Percentiles rank a stretch among this genome's conserved stretches.
Evolutionary conservation across 2,797 vertebrate genomes (phyloP).

Genomic region (Xyrichtys novacula): DNA sequence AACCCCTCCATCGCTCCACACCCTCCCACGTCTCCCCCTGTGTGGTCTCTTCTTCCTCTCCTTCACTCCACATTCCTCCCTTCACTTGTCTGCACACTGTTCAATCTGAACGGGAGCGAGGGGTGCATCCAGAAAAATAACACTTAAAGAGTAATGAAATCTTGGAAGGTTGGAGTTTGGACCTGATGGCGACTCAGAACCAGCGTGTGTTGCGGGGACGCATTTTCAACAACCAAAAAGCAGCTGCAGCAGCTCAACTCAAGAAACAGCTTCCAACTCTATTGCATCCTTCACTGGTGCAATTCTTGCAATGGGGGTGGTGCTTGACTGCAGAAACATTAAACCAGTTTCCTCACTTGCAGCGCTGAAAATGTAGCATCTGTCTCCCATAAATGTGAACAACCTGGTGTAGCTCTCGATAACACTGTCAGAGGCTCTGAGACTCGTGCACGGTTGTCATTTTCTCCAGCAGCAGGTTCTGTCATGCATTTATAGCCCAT

Average conservation of each 20-base stretch:
- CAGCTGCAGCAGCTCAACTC: constrained; percentile 25
- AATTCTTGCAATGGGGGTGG: background rate
- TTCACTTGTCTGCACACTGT: constrained; percentile 57
- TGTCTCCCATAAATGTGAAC: constrained; percentile 17
- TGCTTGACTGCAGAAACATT: background rate
- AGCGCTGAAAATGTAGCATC: background rate
- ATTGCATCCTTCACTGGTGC: background rate
- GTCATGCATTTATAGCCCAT: constrained; percentile 66
- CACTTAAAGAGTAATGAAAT: background rate
- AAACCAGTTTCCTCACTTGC: background rate
- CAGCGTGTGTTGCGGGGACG: constrained; percentile 25
- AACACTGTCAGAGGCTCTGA: constrained; percentile 51
- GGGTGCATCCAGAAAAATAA: constrained; percentile 34
- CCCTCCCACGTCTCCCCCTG: constrained; percentile 68
- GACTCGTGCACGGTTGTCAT: constrained; percentile 56
- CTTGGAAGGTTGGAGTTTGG: background rate
- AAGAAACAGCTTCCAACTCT: constrained; percentile 4
- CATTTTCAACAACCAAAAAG: constrained; percentile 18
- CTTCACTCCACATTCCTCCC: constrained; percentile 77
- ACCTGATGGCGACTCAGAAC: constrained; percentile 20
- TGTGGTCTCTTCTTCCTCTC: constrained; percentile 76
- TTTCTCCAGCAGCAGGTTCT: constrained; percentile 43
- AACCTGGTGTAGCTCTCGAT: constrained; percentile 12
- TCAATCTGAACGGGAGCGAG: constrained; percentile 47
- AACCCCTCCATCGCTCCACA: constrained; percentile 36